phyloP scores from a whole-genome alignment of 2,888 invertebrate genomes.

The Oithona nana region DNA sequence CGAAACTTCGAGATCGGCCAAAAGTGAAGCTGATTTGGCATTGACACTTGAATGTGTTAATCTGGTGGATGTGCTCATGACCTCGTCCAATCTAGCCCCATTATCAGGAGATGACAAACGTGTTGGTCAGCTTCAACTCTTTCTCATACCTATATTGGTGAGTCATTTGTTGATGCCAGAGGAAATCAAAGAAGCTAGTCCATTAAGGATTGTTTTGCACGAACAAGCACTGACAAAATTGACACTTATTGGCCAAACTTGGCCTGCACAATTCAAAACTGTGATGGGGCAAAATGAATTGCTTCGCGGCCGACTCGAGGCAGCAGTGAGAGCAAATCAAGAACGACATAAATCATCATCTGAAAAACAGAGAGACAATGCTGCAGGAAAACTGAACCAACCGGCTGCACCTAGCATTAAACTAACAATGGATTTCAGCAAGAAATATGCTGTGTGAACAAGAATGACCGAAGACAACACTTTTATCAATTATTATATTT shows the following conservation, averaged over 20 bases:
- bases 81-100: neutral
- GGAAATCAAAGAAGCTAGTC: constrained; percentile 38
- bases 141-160: constrained; percentile 75
- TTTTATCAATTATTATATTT: no score
- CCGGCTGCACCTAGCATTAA: constrained; percentile 3
- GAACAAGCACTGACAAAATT: constrained; percentile 75
- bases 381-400: neutral
- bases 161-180: constrained; percentile 55
- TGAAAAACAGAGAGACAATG: neutral
- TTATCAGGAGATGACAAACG: neutral
- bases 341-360: neutral
- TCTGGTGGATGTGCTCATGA: constrained; percentile 46
- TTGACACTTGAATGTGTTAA: constrained; percentile 51
- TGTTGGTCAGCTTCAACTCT: constrained; percentile 68
- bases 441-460: neutral
- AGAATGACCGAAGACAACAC: no score
- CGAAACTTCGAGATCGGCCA: constrained; percentile 39
- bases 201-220: constrained; percentile 51
- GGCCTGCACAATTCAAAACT: neutral
- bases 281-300: neutral
- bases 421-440: constrained; percentile 11
- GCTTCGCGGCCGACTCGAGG: neutral
- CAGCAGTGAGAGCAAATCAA: constrained; percentile 7
- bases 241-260: constrained; percentile 31
- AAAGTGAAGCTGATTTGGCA: constrained; percentile 45